Evolutionary conservation across 2,888 invertebrate genomes (phyloP), one percentile per base, ranked within the genome.

Genomic region (Nebria brevicollis): DNA sequence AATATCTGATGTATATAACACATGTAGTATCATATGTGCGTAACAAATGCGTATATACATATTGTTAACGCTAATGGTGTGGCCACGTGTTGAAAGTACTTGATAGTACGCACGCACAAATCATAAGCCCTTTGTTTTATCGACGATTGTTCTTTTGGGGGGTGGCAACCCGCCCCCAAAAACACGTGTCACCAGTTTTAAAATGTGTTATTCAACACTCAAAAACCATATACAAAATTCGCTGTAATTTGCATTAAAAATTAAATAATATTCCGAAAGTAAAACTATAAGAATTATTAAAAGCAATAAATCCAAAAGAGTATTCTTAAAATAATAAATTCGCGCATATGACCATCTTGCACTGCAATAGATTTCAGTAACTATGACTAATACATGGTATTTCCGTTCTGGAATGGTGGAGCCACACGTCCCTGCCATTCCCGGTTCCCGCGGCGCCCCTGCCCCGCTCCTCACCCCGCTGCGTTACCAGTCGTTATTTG

Each of bases 301-400:
- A 34, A 34, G 34, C 34, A 54, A 54, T 54, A 54, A 54, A 54
- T 54, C 8, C 13, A 3, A 43, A 54, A 54, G 54, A 6, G 8
- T 54, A 54, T 54, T 54, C 54, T 54, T 54, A 54, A 13, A 54
- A 54, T 54, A 54, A 54, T 54, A 54, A 54, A 54, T 54, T 13
- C 7, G 54, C 54, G 54, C 54, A 54, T 54, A 54, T 54, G 75
- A 83, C 83, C 84, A 85, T 85, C 85, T 85, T 85, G 85, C 85
- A 84, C 84, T 84, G 86, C 85, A 85, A 86, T 85, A 86, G 85
- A 86, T 86, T 86, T 86, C 85, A 85, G 85, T 86, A 87, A 87
- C 87, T 88, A 88, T 89, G 88, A 89, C 88, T 89, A 89, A 89
- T 89, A 88, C 88, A 85, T 87, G 87, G 87, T 87, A 87, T 88